Conservation (phyloP, 2,797 vertebrate species). For the Sciurus vulgaris region DNA sequence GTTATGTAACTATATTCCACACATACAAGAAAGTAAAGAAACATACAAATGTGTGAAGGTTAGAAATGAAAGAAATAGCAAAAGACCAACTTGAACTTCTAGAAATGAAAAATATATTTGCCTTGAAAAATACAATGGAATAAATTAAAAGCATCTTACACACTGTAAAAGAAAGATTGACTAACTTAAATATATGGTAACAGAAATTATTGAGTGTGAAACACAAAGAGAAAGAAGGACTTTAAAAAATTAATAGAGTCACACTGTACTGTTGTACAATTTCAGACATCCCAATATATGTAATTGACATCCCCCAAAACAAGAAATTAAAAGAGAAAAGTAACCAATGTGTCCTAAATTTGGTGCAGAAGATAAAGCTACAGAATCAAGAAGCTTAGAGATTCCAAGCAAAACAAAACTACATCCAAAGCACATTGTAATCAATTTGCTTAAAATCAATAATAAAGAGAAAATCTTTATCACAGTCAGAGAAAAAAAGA, state of each 20-base stretch:
- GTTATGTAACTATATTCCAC: background rate
- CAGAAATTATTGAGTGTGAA: background rate
- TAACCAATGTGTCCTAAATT: background rate
- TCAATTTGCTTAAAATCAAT: background rate
- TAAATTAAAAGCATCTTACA: background rate
- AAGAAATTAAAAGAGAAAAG: background rate
- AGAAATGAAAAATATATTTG: background rate
- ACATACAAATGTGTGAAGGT: background rate
- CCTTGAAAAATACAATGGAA: background rate
- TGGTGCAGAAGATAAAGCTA: background rate
- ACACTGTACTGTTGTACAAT: background rate
- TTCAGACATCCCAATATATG: background rate
- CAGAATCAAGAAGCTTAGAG: background rate
- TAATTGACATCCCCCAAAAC: background rate
- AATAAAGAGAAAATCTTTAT: background rate
- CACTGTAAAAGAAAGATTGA: background rate
- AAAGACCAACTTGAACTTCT: background rate
- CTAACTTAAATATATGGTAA: background rate
- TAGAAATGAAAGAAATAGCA: background rate
- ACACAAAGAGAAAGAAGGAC: background rate
- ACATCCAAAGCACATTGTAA: background rate
- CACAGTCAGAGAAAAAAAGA: background rate
- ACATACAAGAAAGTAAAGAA: background rate
- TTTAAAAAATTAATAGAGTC: background rate
- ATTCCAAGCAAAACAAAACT: background rate